Evolutionary conservation across 2,797 vertebrate species (phyloP).

Genomic region (Ptychadena robeensis): DNA sequence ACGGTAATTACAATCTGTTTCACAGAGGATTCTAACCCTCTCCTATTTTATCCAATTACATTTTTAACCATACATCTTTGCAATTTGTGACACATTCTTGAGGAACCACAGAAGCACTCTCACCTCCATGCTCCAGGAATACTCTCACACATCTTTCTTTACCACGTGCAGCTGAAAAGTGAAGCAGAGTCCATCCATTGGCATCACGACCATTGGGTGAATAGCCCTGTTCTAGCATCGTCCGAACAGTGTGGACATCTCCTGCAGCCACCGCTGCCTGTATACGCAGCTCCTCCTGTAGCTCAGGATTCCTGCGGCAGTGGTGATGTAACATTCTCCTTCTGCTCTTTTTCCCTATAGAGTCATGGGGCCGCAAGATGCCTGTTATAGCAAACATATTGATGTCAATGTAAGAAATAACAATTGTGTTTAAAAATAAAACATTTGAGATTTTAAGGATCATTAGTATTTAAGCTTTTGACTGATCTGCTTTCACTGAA

Average conservation of each 20-base stretch:
- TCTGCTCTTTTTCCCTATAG: conserved; percentile 76
- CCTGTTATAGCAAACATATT: conserved; percentile 62
- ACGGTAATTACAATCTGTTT: too few relatives aligned
- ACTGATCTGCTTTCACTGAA: too few relatives aligned
- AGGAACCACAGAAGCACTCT: conserved; percentile 65
- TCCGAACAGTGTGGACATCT: conserved; percentile 94
- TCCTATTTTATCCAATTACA: too few relatives aligned
- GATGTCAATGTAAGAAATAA: too few relatives aligned
- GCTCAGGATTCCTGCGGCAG: conserved; percentile 95
- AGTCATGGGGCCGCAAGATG: conserved; percentile 76
- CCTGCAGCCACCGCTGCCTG: conserved; percentile 96
- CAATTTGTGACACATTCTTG: too few relatives aligned
- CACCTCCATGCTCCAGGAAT: conserved; percentile 97
- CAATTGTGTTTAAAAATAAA: too few relatives aligned
- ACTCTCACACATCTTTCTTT: conserved; percentile 97
- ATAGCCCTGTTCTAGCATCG: conserved; percentile 97
- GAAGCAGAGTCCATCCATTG: conserved; percentile 97
- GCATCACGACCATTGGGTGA: conserved; percentile 95
- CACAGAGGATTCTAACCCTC: background rate
- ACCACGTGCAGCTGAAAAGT: conserved; percentile 95
- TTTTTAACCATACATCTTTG: too few relatives aligned
- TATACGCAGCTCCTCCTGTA: conserved; percentile 98
- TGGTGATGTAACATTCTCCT: conserved; percentile 99
- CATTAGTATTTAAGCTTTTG: too few relatives aligned
- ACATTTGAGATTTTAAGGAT: too few relatives aligned